Conservation (phyloP, 2,888 invertebrate species). For the Drosophila austrosaltans region DNA sequence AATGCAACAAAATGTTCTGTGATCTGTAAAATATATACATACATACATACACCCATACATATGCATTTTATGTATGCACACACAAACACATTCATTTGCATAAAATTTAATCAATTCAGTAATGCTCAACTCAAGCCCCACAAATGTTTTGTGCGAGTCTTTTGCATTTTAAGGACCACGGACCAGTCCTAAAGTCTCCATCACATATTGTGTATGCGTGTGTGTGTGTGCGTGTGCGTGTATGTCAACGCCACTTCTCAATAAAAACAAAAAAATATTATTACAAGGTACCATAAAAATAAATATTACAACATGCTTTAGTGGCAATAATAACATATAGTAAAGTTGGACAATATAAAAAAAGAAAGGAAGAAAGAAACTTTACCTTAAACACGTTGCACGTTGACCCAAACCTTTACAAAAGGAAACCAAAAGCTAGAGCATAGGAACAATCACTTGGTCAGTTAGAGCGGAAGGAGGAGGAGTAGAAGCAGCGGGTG, state of each 20-base stretch:
- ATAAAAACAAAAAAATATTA: conserved; percentile 42
- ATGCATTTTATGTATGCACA: conserved; percentile 2
- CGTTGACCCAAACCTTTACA: neutral
- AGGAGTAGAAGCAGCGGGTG: neutral
- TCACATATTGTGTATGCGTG: neutral
- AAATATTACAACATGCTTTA: conserved; percentile 2
- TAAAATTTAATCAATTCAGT: conserved; percentile 7
- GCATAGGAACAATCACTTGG: neutral
- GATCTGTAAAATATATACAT: conserved; percentile 4
- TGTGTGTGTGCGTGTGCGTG: neutral
- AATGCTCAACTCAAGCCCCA: neutral
- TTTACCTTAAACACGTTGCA: neutral
- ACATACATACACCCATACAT: neutral
- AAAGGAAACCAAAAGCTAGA: neutral
- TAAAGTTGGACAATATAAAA: conserved; percentile 4
- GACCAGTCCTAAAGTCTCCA: neutral
- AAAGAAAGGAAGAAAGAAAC: no score
- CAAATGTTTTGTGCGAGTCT: conserved; percentile 3
- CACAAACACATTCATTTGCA: conserved; percentile 3
- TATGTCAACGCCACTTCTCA: conserved; percentile 10
- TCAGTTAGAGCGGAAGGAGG: neutral
- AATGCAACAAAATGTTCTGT: conserved; percentile 2
- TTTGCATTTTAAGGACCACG: conserved; percentile 6
- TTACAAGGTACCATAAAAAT: neutral
- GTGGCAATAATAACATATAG: neutral